Conservation (phyloP, 1,140 invertebrate genomes). For the Lepidurus couesii region DNA sequence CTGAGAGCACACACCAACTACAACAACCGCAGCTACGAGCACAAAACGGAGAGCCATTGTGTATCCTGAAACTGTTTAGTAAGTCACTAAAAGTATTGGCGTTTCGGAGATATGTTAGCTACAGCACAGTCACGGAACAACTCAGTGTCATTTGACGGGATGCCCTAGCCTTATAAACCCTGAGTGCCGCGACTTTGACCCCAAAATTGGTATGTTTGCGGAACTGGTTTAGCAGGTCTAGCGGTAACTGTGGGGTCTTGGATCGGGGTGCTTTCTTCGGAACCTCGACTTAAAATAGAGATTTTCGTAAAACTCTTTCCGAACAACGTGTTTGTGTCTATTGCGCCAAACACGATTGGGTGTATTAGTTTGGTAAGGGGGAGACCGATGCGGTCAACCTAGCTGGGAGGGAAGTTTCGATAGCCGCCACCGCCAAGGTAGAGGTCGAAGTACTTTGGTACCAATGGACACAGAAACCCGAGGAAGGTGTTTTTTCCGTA, state of each 20-base stretch:
- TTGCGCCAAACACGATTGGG: too few species aligned
- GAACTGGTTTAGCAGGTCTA: conserved; percentile 6
- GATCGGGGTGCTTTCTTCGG: too few species aligned
- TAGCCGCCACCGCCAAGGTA: neutral
- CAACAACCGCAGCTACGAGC: neutral
- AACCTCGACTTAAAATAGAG: too few species aligned
- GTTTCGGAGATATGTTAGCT: neutral
- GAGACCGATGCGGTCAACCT: too few species aligned
- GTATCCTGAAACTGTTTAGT: neutral
- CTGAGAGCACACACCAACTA: neutral
- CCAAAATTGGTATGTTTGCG: neutral
- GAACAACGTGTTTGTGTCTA: too few species aligned
- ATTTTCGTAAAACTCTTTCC: too few species aligned
- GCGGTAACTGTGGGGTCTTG: neutral
- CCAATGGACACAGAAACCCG: too few species aligned
- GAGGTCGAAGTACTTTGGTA: neutral
- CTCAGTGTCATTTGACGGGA: conserved; percentile 13
- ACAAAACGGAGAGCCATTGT: neutral
- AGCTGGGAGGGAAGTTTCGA: too few species aligned
- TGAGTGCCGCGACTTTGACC: neutral
- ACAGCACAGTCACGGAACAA: neutral
- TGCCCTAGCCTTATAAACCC: neutral
- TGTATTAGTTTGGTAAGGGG: too few species aligned
- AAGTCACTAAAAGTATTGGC: neutral
- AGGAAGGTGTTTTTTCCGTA: too few species aligned